Conservation (phyloP, 2,888 invertebrate species). For the Cordylochernes scorpioides region DNA sequence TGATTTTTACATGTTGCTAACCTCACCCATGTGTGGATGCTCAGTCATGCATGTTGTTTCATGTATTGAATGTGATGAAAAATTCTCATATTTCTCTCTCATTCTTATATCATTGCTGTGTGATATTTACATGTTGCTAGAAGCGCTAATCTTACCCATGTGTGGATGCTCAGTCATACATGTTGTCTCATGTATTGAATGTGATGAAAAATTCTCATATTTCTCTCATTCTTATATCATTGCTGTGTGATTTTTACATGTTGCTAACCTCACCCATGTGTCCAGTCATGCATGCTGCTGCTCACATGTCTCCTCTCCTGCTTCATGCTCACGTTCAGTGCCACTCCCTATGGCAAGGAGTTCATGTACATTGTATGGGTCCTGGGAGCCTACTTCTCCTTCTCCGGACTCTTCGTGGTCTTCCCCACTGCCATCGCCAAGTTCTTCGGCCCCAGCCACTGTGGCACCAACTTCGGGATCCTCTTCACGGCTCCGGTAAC, state of each 20-base stretch:
- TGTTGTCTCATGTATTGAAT: too few species aligned
- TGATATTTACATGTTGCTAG: too few species aligned
- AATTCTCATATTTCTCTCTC: too few species aligned
- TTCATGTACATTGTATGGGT: conserved; percentile 19
- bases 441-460: conserved; percentile 20
- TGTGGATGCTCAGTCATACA: too few species aligned
- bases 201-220: too few species aligned
- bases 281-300: conserved; percentile 16
- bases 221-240: background rate
- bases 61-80: too few species aligned
- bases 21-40: too few species aligned
- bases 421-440: conserved; percentile 20
- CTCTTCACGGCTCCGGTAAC: conserved; percentile 18
- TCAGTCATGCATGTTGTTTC: too few species aligned
- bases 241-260: conserved; percentile 4
- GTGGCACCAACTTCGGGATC: conserved; percentile 20
- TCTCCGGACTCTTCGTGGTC: conserved; percentile 20
- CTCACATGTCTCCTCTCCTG: conserved; percentile 11
- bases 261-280: conserved; percentile 14
- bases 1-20: too few species aligned
- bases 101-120: too few species aligned
- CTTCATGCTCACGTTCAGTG: conserved; percentile 15
- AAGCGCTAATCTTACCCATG: too few species aligned
- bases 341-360: conserved; percentile 13
- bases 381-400: conserved; percentile 19